Conservation (phyloP, 1,140 invertebrate genomes). For the Drosophila elegans region DNA sequence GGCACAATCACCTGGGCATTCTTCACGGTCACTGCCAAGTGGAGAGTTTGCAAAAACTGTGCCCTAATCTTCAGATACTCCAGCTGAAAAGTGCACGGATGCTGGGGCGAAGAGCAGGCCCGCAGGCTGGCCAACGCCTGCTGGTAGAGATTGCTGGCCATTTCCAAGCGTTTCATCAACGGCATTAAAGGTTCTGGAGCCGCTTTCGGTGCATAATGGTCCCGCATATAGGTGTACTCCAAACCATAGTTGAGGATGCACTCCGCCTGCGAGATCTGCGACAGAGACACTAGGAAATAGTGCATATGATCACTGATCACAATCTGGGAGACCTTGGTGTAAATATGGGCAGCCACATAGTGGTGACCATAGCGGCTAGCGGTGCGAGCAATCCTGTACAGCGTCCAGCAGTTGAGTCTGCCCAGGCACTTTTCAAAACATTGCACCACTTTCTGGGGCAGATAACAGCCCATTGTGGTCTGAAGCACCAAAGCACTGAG, state of each 20-base stretch:
- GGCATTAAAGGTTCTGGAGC: slow-evolving; percentile 57
- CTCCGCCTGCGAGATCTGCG: slow-evolving; percentile 89
- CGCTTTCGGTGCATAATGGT: slow-evolving; percentile 61
- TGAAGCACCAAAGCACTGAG: slow-evolving; percentile 88
- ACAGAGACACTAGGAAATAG: slow-evolving; percentile 94
- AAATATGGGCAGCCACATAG: slow-evolving; percentile 89
- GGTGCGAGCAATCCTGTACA: slow-evolving; percentile 94
- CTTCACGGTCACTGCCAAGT: slow-evolving; percentile 91
- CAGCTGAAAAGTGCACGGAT: slow-evolving; percentile 88
- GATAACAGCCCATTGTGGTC: slow-evolving; percentile 88
- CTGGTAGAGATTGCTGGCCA: slow-evolving; percentile 87
- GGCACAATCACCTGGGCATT: slow-evolving; percentile 94
- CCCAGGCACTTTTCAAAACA: slow-evolving; percentile 87
- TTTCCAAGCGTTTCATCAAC: slow-evolving; percentile 87
- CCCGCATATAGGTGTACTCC: slow-evolving; percentile 64
- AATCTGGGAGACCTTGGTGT: slow-evolving; percentile 88
- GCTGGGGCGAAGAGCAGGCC: slow-evolving; percentile 85
- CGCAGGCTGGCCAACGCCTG: slow-evolving; percentile 90
- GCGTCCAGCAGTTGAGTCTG: slow-evolving; percentile 91
- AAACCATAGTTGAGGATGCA: slow-evolving; percentile 85
- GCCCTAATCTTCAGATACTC: slow-evolving; percentile 91
- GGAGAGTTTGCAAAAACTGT: slow-evolving; percentile 91
- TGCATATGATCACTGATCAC: slow-evolving; percentile 95
- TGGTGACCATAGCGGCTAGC: slow-evolving; percentile 93
- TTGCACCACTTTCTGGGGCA: slow-evolving; percentile 86